phyloP scores from a whole-genome alignment of 2,797 vertebrate species.

The Eurystomus glaucurus region DNA sequence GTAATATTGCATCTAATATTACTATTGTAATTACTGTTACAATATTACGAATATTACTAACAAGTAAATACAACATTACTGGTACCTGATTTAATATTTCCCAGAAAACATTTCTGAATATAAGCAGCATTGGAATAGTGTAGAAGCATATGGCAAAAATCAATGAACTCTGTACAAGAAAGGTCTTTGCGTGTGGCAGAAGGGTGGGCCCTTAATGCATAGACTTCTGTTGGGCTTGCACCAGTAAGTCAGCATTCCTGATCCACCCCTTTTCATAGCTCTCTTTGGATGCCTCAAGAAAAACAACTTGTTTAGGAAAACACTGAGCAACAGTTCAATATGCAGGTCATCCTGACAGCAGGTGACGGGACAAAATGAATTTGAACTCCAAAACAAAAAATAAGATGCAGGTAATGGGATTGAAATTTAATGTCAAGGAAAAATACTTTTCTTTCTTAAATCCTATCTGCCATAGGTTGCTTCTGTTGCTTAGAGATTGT shows the following conservation, averaged over 20 bases:
- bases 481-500: fast-evolving
- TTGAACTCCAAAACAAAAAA: neutral
- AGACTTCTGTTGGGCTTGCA: neutral
- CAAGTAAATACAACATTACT: neutral
- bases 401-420: neutral
- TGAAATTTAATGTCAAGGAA: neutral
- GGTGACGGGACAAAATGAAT: neutral
- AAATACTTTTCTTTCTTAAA: neutral
- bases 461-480: neutral
- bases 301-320: neutral
- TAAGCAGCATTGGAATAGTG: neutral
- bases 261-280: neutral
- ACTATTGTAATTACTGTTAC: too few species aligned
- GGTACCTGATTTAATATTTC: neutral
- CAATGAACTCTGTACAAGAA: fast-evolving
- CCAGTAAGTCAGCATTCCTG: fast-evolving
- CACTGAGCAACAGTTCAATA: neutral
- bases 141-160: fast-evolving
- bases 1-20: too few species aligned
- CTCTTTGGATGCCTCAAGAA: neutral
- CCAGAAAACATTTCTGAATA: neutral
- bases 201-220: neutral
- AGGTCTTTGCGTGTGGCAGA: fast-evolving
- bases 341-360: neutral
- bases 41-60: too few species aligned